phyloP scores from a whole-genome alignment of 2,113 vertebrate species.

The Clarias magur region DNA sequence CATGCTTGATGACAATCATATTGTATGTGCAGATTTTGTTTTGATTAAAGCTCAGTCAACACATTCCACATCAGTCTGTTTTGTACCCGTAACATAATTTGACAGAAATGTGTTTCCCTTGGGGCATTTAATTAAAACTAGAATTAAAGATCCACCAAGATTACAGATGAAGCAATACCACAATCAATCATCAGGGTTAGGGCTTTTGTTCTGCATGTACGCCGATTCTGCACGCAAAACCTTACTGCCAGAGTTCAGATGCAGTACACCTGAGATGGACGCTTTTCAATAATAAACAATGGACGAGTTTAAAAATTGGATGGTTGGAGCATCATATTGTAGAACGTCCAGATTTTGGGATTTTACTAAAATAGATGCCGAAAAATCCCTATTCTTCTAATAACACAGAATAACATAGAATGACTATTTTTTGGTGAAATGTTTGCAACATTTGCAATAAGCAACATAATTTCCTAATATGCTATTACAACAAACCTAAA shows the following conservation, averaged over 20 bases:
- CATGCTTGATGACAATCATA: not conserved
- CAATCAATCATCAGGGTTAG: not conserved
- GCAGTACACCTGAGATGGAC: not conserved
- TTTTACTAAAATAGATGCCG: not conserved
- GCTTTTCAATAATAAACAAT: not conserved
- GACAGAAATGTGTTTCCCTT: not conserved
- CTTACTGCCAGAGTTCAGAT: not conserved
- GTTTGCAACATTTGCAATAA: not conserved
- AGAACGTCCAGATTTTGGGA: not conserved
- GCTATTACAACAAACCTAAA: not conserved
- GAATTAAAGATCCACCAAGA: not conserved
- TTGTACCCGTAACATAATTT: not conserved
- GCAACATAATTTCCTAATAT: not conserved
- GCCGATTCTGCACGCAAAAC: not conserved
- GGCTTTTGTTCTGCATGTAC: not conserved
- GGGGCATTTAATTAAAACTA: conserved; percentile 19
- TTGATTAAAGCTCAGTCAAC: not conserved
- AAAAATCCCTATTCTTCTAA: not conserved
- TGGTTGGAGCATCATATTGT: not conserved
- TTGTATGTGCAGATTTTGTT: not conserved
- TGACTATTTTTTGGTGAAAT: not conserved
- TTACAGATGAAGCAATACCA: conserved; percentile 7
- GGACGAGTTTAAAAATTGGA: not conserved
- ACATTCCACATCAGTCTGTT: not conserved
- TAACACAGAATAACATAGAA: not conserved